phyloP scores from a whole-genome alignment of 2,888 invertebrate genomes.

The Tenthredo notha region DNA sequence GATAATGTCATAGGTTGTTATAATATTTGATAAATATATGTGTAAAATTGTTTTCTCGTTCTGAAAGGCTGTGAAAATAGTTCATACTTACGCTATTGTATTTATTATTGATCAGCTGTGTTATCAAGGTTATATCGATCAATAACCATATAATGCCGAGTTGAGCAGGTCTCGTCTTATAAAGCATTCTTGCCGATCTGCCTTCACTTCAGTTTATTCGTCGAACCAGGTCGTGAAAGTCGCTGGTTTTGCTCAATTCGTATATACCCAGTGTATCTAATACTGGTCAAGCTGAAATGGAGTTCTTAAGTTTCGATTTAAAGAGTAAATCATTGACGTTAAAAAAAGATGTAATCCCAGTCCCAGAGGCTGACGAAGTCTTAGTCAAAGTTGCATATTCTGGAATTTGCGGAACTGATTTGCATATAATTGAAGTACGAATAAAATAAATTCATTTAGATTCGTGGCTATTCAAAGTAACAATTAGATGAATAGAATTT shows the following conservation, averaged over 20 bases:
- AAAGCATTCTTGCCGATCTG: slow-evolving; percentile 42
- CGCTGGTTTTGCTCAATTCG: neutral
- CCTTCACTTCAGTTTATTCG: slow-evolving; percentile 38
- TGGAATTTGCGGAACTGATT: slow-evolving; percentile 87
- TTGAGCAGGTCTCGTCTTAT: slow-evolving; percentile 48
- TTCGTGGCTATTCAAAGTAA: neutral
- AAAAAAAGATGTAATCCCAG: slow-evolving; percentile 66
- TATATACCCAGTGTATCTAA: neutral
- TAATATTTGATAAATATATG: neutral
- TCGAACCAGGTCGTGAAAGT: slow-evolving; percentile 27
- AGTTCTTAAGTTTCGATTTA: slow-evolving; percentile 72
- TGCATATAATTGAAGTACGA: slow-evolving; percentile 86
- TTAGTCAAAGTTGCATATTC: slow-evolving; percentile 84
- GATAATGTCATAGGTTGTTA: neutral
- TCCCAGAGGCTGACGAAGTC: slow-evolving; percentile 79
- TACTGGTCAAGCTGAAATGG: slow-evolving; percentile 64
- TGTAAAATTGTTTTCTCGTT: neutral
- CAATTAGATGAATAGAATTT: neutral
- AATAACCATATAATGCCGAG: slow-evolving; percentile 38
- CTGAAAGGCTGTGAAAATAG: neutral
- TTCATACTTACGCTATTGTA: slow-evolving; percentile 30
- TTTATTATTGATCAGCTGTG: slow-evolving; percentile 38
- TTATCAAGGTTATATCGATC: slow-evolving; percentile 39
- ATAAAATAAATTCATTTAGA: neutral
- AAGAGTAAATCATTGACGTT: slow-evolving; percentile 65